These are phyloP conservation scores for Leptodactylus fallax DNA, from an alignment of 2,797 vertebrate genomes.

Conservation along the genomic window DNA sequence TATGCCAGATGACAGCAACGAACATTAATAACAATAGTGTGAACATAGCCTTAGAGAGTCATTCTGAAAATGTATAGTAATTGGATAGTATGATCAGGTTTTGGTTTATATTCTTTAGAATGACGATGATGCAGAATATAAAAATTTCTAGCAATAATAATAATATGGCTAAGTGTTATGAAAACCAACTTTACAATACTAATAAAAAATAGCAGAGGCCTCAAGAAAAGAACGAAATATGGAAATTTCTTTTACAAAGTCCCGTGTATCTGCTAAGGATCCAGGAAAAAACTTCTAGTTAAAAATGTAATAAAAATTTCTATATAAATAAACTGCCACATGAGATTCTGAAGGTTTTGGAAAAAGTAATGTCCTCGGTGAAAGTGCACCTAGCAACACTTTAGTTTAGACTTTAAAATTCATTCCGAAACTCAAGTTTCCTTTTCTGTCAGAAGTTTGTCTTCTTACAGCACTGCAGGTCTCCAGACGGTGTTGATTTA, in stretches of 20 bases:
- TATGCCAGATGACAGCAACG: no score
- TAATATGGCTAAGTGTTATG: no score
- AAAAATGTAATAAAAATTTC: background rate
- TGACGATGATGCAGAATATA: no score
- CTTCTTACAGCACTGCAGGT: background rate
- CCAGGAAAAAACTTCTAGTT: background rate
- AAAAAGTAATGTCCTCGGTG: background rate
- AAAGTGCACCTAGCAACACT: background rate
- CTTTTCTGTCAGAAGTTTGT: slow-evolving; percentile 13
- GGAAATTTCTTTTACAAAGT: background rate
- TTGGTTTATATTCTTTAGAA: background rate
- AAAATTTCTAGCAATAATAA: no score
- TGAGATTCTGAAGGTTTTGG: background rate
- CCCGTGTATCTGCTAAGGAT: background rate
- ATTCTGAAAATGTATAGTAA: background rate
- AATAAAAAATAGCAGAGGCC: background rate
- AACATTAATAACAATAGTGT: no score
- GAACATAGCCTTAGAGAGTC: background rate
- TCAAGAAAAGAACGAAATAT: no score
- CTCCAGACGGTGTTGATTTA: slow-evolving; percentile 34
- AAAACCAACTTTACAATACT: background rate
- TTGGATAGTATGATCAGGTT: background rate
- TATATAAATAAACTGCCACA: background rate
- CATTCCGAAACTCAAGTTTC: background rate
- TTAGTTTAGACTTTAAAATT: background rate